Base-by-base conservation (phyloP, 2,797 vertebrate species). In the Pelodytes ibericus region DNA sequence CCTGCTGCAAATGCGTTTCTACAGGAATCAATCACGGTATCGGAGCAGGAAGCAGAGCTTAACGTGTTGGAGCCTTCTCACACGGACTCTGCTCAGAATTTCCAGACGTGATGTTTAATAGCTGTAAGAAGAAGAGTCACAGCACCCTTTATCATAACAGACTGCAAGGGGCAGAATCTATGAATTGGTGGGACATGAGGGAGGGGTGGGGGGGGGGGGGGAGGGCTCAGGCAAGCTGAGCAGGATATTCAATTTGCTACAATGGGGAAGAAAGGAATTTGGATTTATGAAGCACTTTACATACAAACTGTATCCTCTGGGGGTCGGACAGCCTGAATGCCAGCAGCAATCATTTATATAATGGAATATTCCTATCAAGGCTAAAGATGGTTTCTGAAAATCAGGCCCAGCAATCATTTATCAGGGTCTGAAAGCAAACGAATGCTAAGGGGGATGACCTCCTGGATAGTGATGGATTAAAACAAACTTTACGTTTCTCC, bases 161-260 rank as follows among this genome's bases (percentile, higher is more conserved):
- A 62, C 44, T 24, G 22, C 27, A 53, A 26, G 72, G 61, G 41
- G 67, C 63, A 74, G 66, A 58, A 64, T 60, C 6, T 75, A 75
- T 44, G 77, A 80, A 72, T 66, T 80, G 82, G 83, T 76, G 81
- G 77, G 27, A 33, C 20, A 31, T n/a, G n/a, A n/a, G n/a, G n/a
- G n/a, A n/a, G n/a, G n/a, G n/a, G n/a, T n/a, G n/a, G n/a, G n/a
- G n/a, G n/a, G 1, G 22, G 33, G 22, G 6, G 4, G 20, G 9
- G 10, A 1, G 20, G 3, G 0, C 47, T 10, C 41, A 11, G 57
- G 29, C 44, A 31, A 51, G 9, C 18, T 57, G 49, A 4, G 1
- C 6, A 47, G 72, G 73, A 75, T 75, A 60, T 49, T 33, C 64
- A 60, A 63, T 68, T 75, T 27, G 20, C 47, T 63, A 25, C 58